Conservation (phyloP, 2,113 vertebrate species). For the Chloebia gouldiae region DNA sequence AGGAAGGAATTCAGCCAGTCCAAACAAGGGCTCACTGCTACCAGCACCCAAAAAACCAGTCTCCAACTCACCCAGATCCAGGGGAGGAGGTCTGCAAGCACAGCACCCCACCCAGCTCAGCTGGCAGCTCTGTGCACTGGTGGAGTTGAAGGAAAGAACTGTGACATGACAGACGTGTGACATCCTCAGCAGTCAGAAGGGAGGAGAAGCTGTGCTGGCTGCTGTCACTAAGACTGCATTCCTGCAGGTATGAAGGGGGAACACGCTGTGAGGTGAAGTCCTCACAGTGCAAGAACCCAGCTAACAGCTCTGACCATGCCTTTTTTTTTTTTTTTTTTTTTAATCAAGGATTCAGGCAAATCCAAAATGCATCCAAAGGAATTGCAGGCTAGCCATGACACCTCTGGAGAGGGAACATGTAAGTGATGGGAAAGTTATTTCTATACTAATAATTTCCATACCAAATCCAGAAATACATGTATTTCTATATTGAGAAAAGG, state of each 20-base stretch:
- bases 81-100: neutral
- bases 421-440: neutral
- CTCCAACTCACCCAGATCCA: slow-evolving; percentile 12
- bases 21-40: neutral
- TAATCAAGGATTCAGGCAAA: neutral
- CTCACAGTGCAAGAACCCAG: neutral
- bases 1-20: neutral
- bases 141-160: neutral
- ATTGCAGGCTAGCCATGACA: neutral
- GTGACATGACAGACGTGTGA: neutral
- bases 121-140: neutral
- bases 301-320: neutral
- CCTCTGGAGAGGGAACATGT: neutral
- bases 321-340: neutral
- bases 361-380: neutral
- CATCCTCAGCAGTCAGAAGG: neutral
- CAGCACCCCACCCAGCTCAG: neutral
- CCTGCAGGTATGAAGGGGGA: slow-evolving; percentile 1
- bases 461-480: neutral
- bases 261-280: neutral
- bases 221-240: slow-evolving; percentile 12
- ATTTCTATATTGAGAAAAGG: neutral
- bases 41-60: neutral
- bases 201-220: slow-evolving; percentile 21
- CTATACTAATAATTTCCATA: neutral